phyloP scores from a whole-genome alignment of 2,888 invertebrate genomes.

The Liopterus haemorrhoidalis region DNA sequence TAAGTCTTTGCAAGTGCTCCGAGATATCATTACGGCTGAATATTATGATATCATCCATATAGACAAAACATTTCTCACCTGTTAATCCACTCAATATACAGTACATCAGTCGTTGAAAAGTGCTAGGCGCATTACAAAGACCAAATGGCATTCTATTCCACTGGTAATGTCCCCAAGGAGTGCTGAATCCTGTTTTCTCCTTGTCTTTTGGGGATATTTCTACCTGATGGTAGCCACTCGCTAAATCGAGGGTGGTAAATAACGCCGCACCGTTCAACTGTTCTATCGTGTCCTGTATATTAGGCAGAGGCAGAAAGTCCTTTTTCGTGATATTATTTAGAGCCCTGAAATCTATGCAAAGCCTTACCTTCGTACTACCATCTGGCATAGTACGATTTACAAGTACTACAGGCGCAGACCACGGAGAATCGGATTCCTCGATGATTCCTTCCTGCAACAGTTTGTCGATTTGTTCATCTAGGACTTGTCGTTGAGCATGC shows the following conservation, averaged over 20 bases:
- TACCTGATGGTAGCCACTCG: constrained; percentile 34
- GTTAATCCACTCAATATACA: constrained; percentile 30
- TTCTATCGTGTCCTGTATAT: constrained; percentile 34
- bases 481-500: constrained; percentile 13
- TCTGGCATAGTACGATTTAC: constrained; percentile 34
- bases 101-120: constrained; percentile 37
- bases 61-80: constrained; percentile 23
- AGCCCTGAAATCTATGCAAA: constrained; percentile 28
- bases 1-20: constrained; percentile 14
- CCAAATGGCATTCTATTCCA: constrained; percentile 35
- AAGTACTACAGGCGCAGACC: constrained; percentile 37
- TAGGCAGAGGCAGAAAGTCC: constrained; percentile 27
- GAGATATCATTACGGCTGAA: constrained; percentile 10
- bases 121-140: constrained; percentile 35
- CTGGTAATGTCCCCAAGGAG: constrained; percentile 29
- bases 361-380: constrained; percentile 23
- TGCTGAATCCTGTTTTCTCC: constrained; percentile 31
- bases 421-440: constrained; percentile 34
- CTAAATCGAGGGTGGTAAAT: constrained; percentile 34
- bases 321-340: constrained; percentile 25
- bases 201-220: constrained; percentile 23
- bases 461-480: constrained; percentile 22
- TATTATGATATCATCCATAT: constrained; percentile 28
- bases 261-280: constrained; percentile 30
- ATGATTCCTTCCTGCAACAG: constrained; percentile 31